Conservation (phyloP, 2,113 vertebrate species). For the Syngnathus scovelli region DNA sequence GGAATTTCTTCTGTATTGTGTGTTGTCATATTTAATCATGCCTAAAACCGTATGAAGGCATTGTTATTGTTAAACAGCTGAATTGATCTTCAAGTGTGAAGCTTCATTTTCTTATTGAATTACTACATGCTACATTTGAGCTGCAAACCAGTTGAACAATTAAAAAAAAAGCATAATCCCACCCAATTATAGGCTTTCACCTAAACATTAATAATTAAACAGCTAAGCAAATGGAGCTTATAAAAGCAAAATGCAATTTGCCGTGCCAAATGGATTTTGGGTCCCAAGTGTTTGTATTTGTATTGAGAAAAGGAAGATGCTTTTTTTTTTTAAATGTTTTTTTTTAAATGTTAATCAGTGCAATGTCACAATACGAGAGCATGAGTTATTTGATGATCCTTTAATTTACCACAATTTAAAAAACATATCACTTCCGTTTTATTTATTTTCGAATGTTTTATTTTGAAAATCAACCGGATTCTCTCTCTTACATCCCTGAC, state of each 20-base stretch:
- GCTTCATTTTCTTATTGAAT: constrained; percentile 38
- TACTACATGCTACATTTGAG: constrained; percentile 15
- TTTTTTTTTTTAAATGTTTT: too few species aligned
- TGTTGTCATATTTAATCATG: background rate
- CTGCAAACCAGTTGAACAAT: constrained; percentile 46
- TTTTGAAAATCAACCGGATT: too few species aligned
- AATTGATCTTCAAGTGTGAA: background rate
- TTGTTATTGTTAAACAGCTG: background rate
- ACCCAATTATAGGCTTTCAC: constrained; percentile 46
- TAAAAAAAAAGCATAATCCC: constrained; percentile 58
- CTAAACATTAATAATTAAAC: constrained; percentile 64
- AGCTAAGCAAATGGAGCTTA: constrained; percentile 54
- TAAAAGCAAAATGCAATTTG: constrained; percentile 50
- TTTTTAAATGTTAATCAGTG: constrained; percentile 35
- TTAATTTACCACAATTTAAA: too few species aligned
- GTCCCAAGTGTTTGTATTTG: constrained; percentile 22
- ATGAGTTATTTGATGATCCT: too few species aligned
- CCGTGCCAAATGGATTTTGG: constrained; percentile 30
- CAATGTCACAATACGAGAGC: constrained; percentile 20
- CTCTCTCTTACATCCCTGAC: too few species aligned
- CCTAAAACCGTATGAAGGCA: background rate
- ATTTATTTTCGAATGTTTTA: too few species aligned
- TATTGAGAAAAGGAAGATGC: constrained; percentile 10
- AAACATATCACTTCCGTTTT: too few species aligned
- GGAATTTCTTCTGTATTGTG: too few species aligned